These are phyloP conservation scores for Toxotes chatareus DNA, from an alignment of 2,113 vertebrate genomes.

Conservation along the genomic window DNA sequence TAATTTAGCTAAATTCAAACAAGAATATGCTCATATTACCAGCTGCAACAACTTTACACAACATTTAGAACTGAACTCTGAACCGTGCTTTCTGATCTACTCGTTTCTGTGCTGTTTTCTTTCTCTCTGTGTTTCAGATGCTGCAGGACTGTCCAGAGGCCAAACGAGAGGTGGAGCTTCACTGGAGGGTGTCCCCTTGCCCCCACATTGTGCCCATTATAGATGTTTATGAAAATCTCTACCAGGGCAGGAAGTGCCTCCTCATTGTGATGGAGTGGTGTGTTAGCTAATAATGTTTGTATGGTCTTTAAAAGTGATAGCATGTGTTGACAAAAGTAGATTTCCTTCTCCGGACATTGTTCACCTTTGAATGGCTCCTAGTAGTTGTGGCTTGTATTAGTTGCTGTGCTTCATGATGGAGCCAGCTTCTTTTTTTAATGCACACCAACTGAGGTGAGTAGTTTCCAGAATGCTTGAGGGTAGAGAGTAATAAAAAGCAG, in stretches of 20 bases:
- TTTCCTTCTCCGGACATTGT: neutral
- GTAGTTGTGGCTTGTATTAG: constrained; percentile 20
- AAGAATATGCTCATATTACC: neutral
- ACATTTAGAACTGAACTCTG: neutral
- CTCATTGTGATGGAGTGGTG: constrained; percentile 95
- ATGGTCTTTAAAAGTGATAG: constrained; percentile 1
- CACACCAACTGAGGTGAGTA: constrained; percentile 7
- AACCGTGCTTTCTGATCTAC: neutral
- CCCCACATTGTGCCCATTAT: constrained; percentile 90
- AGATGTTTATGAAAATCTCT: constrained; percentile 94
- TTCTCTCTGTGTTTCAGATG: constrained; percentile 80
- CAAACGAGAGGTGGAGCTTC: constrained; percentile 91
- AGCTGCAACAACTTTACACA: neutral
- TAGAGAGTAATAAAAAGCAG: constrained; percentile 20
- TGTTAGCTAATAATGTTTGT: constrained; percentile 48
- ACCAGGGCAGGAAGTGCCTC: constrained; percentile 90
- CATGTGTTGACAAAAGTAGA: constrained; percentile 6
- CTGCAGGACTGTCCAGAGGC: constrained; percentile 93
- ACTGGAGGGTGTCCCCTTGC: constrained; percentile 92
- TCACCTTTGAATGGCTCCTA: neutral
- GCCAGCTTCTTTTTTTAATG: constrained; percentile 7
- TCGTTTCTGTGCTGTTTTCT: neutral
- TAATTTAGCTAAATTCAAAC: neutral
- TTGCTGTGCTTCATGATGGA: constrained; percentile 1
- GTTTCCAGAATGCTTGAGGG: constrained; percentile 13